Base-by-base conservation (phyloP, 2,797 vertebrate genomes). In the Fistularia commersonii region DNA sequence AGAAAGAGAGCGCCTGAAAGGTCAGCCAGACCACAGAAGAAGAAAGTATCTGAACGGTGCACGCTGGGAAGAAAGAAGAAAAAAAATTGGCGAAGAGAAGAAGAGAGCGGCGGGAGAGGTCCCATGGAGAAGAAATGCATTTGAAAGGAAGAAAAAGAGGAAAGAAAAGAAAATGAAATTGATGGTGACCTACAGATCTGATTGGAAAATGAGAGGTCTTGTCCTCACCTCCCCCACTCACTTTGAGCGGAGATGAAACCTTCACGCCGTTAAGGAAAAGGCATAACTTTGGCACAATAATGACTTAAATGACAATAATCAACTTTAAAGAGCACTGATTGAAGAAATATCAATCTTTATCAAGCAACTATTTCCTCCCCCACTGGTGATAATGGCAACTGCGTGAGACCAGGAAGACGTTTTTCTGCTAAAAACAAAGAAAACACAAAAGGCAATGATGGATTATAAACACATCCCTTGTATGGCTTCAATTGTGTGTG, bases 1-100 rank as follows among this genome's bases (percentile, higher is more conserved):
- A 56, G 35, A 51, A 45, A 40, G 45, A 51, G 41, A 43, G 34
- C 36, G 48, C 57, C 58, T 39, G 52, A 83, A 81, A 84, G 85
- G 83, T 85, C 81, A 83, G 34, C 42, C 8, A 62, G 72, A 77
- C 61, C 57, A 79, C 72, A 77, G 64, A 76, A 51, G 65, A 51
- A 61, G 56, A 64, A 74, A 68, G 14, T 33, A 44, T 59, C 55
- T 69, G 67, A 74, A 74, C 53, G 65, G 69, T 41, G 15, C 64
- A 61, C 64, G 58, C 55, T 54, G 54, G 66, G 66, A 61, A 56
- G 57, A 78, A 69, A 83, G 39, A 49, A 83, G 56, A 55, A 53
- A 79, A 68, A 84, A 41, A 84, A 54, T 57, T 63, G 54, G 54
- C 54, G 45, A 46, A 53, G 64, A 65, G 45, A 72, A 72, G 56